phyloP scores from a whole-genome alignment of 2,888 invertebrate genomes.

The Micoletzkya japonica region DNA sequence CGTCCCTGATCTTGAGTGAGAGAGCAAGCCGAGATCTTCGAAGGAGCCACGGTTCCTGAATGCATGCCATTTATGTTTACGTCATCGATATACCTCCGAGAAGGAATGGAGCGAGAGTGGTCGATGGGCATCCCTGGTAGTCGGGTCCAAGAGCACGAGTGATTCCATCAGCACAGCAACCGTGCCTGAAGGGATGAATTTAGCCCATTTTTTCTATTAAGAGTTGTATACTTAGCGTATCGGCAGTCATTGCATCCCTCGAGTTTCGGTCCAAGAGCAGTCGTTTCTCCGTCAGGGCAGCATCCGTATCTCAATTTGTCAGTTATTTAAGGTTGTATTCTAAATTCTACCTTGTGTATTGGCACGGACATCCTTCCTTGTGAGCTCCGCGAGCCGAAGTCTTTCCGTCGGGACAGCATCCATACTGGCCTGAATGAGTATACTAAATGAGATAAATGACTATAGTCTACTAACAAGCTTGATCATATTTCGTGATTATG shows the following conservation, averaged over 20 bases:
- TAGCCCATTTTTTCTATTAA: conserved; percentile 1
- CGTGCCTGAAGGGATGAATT: conserved; percentile 39
- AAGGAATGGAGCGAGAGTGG: conserved; percentile 59
- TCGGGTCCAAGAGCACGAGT: conserved; percentile 58
- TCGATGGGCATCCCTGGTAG: conserved; percentile 60
- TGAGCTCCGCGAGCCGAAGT: conserved; percentile 84
- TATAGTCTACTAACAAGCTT: background rate
- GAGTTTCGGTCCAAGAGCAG: conserved; percentile 74
- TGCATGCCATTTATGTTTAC: conserved; percentile 30
- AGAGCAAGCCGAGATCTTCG: conserved; percentile 51
- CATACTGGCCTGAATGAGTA: conserved; percentile 70
- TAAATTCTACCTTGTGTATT: conserved; percentile 61
- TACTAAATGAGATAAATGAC: background rate
- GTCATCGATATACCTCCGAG: conserved; percentile 49
- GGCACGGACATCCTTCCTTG: conserved; percentile 72
- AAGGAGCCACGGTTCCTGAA: conserved; percentile 40
- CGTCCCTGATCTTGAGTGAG: conserved; percentile 58
- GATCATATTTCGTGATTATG: background rate
- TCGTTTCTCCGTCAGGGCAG: conserved; percentile 64
- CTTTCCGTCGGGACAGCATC: conserved; percentile 83
- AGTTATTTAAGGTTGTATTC: background rate
- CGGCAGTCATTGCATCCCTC: conserved; percentile 73
- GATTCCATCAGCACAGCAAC: conserved; percentile 63
- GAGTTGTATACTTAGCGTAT: conserved; percentile 53
- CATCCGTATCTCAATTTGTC: conserved; percentile 57